These are phyloP conservation scores for Phasianus colchicus DNA, from an alignment of 2,113 vertebrate species.

Conservation along the genomic window DNA sequence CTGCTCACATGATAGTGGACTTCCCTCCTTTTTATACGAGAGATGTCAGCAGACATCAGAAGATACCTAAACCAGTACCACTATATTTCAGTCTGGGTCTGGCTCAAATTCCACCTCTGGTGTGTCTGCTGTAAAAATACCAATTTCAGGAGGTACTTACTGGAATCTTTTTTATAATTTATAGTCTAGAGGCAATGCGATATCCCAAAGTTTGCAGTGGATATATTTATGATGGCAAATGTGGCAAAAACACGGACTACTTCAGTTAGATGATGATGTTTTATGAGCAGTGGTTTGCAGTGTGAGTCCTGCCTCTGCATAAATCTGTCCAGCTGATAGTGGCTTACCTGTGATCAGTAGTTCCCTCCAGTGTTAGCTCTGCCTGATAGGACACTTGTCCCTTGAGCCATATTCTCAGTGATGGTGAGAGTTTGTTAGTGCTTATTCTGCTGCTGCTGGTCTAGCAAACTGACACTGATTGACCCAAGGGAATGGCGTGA, in stretches of 20 bases:
- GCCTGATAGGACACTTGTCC: background rate
- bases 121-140: slow-evolving; percentile 14
- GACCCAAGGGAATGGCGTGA: background rate
- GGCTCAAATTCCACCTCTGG: slow-evolving; percentile 12
- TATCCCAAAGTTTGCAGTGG: background rate
- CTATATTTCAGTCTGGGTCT: slow-evolving; percentile 45
- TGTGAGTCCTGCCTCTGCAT: background rate
- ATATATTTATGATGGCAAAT: background rate
- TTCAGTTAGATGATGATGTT: background rate
- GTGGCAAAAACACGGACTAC: background rate
- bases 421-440: background rate
- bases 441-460: background rate
- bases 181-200: background rate
- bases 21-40: slow-evolving; percentile 34
- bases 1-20: slow-evolving; percentile 45
- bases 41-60: slow-evolving; percentile 54
- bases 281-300: background rate
- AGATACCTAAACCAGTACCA: slow-evolving; percentile 58
- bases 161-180: slow-evolving; percentile 15
- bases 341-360: background rate
- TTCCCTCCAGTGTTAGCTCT: background rate
- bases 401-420: background rate
- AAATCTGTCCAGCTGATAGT: slow-evolving; percentile 20
- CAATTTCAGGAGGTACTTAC: background rate
- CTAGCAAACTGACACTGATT: background rate